Percentiles rank a stretch among this genome's conserved stretches.
These are phyloP conservation scores for Leptobrachium ailaonicum DNA, from an alignment of 2,113 vertebrate species.

Conservation along the genomic window DNA sequence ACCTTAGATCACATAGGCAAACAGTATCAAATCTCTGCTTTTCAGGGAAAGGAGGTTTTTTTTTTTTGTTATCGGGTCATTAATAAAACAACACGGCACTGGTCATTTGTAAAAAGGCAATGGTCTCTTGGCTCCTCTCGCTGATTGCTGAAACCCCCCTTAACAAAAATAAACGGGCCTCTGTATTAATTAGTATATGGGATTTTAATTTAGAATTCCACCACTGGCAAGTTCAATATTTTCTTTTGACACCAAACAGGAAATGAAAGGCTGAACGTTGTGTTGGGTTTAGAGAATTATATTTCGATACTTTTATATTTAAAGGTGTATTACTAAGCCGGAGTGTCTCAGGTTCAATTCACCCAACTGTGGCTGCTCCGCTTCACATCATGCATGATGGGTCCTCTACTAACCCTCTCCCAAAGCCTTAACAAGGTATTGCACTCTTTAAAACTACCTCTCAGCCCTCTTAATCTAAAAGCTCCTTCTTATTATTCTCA, in stretches of 20 bases:
- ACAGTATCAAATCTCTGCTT: slow-evolving; percentile 35
- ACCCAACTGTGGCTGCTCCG: too few species aligned
- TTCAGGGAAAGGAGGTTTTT: not conserved
- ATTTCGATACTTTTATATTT: too few species aligned
- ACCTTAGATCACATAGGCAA: slow-evolving; percentile 23
- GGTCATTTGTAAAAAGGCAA: slow-evolving; percentile 7
- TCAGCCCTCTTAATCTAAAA: too few species aligned
- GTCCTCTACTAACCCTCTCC: too few species aligned
- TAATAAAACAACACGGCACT: slow-evolving; percentile 26
- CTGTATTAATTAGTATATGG: slow-evolving; percentile 27
- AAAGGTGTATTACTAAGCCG: too few species aligned
- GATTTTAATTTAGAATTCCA: slow-evolving; percentile 19
- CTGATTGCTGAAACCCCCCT: slow-evolving; percentile 10
- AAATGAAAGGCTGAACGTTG: slow-evolving; percentile 16
- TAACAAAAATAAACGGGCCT: slow-evolving; percentile 26
- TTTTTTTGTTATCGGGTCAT: not conserved
- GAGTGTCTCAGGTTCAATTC: too few species aligned
- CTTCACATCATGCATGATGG: too few species aligned
- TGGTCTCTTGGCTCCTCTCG: not conserved
- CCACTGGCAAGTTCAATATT: slow-evolving; percentile 9
- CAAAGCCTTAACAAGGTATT: too few species aligned
- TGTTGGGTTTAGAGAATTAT: not conserved
- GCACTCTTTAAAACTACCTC: too few species aligned
- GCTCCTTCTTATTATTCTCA: too few species aligned
- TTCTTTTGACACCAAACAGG: slow-evolving; percentile 9